Evolutionary conservation across 2,888 invertebrate genomes (phyloP), one percentile per base, ranked within the genome.

Genomic region (Leucoptera coffeella): DNA sequence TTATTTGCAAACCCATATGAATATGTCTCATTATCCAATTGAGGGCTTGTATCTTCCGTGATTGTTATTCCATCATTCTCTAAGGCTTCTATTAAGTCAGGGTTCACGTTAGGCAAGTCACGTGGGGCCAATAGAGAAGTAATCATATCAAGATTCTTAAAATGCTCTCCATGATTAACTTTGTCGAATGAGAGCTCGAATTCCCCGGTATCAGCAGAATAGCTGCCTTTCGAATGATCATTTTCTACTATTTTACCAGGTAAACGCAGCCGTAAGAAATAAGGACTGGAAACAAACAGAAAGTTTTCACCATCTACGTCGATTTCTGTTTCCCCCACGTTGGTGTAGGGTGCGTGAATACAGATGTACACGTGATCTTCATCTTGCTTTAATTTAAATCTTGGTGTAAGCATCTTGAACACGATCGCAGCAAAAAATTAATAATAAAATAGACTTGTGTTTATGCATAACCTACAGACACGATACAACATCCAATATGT

Each of bases 271-370:
- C 85, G 74, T 22, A 92, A 59, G 48, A 85, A 90, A 54, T 92
- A 92, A 0, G 92, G 92, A 21, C 80, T 78, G 4, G 88, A 87
- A 26, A 76, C 79, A 54, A 93, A 92, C 31, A 84, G 62, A 42
- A 91, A 85, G 39, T 81, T 79, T 36, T 77, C 73, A 24, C 78
- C 83, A 26, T 85, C 81, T 1, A 85, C 78, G 45, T 80, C 80
- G 27, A 88, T 74, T 48, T 90, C 89, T 2, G 86, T 76, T 27
- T 89, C 85, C 22, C 78, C 74, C 25, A 89, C 65, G 52, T 84
- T 85, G 22, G 87, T 82, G 49, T 85, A 86, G 0, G 89, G 89
- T 14, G 89, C 89, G 40, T 82, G 77, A 30, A 92, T 80, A n/a
- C 59, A 65, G 29, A 92, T 74, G 30, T 69, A 76, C 26, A 92